Base-by-base conservation (phyloP, 2,797 vertebrate species). In the Graptemys geographica region DNA sequence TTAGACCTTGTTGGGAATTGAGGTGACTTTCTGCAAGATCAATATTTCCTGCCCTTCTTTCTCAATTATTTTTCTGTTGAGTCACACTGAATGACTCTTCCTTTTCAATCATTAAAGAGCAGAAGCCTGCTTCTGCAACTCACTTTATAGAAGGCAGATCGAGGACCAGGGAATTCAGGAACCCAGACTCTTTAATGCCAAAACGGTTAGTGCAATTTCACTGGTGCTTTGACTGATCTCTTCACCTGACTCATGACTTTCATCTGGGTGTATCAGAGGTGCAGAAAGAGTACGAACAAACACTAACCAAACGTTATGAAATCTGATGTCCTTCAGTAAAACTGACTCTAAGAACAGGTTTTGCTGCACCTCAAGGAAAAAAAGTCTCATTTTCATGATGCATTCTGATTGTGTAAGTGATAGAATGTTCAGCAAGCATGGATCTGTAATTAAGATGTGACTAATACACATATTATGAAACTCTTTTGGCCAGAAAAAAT, bases 391-490 rank as follows among this genome's bases (percentile, higher is more conserved):
- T 88, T 8, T 23, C 18, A 59, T 52, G 86, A 89, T 85, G 72
- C 0, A 0, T 59, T 55, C 84, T 72, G 18, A 11, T 11, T 91
- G 84, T 28, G 53, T 5, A 79, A 84, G 78, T 44, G 53, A 88
- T 78, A 81, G 83, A 88, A 89, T 6, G 72, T 84, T 90, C 90
- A 90, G 84, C 57, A 72, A 90, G 85, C 57, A 86, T 55, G 56
- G 53, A 89, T 88, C 86, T 37, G 69, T 80, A 92, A 93, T 31
- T n/a, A 95, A 88, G 84, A 95, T n/a, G 83, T 94, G 94, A 96
- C 94, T 95, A 94, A 96, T 57, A 49, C 11, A 65, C 53, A 85
- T 80, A 92, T 83, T 88, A 89, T 56, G 80, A 96, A 96, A 95
- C 74, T 90, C 56, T 56, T 91, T 90, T 81, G 84, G 87, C 86